phyloP scores from a whole-genome alignment of 64 coral and sea anemone genomes.

The Pocillopora damicornis region DNA sequence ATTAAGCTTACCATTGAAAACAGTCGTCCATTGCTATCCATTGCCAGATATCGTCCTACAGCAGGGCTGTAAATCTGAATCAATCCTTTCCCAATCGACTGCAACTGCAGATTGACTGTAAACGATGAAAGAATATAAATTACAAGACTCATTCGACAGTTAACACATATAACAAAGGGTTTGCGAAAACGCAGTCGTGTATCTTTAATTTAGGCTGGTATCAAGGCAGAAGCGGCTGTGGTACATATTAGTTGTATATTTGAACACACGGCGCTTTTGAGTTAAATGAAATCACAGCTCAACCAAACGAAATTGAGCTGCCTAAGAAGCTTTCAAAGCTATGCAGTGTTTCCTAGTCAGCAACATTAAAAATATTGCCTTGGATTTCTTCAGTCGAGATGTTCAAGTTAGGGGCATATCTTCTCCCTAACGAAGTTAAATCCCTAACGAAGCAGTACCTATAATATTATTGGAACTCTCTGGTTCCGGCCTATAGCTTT shows the following conservation, averaged over 20 bases:
- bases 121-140: not conserved
- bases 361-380: too few relatives aligned
- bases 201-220: not conserved
- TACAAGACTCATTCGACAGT: not conserved
- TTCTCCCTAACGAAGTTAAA: too few relatives aligned
- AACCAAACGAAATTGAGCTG: too few relatives aligned
- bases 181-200: not conserved
- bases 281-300: too few relatives aligned
- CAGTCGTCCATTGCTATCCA: constrained; percentile 24
- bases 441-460: too few relatives aligned
- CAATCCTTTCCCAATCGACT: constrained; percentile 21
- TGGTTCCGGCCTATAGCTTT: too few relatives aligned
- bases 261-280: not conserved
- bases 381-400: too few relatives aligned
- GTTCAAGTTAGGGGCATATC: too few relatives aligned
- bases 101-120: constrained; percentile 12
- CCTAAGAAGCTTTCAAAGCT: too few relatives aligned
- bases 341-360: too few relatives aligned
- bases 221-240: not conserved
- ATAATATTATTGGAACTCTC: too few relatives aligned
- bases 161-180: not conserved
- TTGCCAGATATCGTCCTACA: constrained; percentile 2
- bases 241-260: not conserved
- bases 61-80: constrained; percentile 17
- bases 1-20: constrained; percentile 7